Evolutionary conservation across 2,113 vertebrate species (phyloP), one percentile per base, ranked within the genome.

Genomic region (Illadopsis cleaveri): DNA sequence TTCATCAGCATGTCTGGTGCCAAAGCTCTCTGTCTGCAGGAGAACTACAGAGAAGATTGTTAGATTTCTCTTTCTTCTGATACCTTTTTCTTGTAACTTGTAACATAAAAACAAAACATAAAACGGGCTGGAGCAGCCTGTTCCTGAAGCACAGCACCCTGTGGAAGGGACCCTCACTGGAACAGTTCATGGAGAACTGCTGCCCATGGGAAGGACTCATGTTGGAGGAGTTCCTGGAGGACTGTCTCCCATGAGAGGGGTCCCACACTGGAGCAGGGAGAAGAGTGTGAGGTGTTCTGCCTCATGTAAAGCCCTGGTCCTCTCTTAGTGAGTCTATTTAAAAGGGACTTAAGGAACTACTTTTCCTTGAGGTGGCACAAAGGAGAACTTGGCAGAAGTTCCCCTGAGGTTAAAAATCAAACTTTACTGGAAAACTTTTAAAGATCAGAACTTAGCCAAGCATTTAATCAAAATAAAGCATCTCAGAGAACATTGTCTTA

Each of bases 251-350:
- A 15, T 25, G 33, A 21, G 15, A 66, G 21, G 15, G 27, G 24
- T 3, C 3, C 27, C 16, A 45, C 2, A 0, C 3, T 79, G 25
- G 11, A 54, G 20, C 7, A 44, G 24, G 9, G 20, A 10, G 16
- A 54, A 44, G 31, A n/a, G 15, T 37, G 27, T 24, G 20, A 54
- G 7, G 20, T 31, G 6, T 42, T 30, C 61, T 65, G 8, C 7
- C 33, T 30, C 54, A 37, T 60, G 15, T 38, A 58, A 47, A 30
- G 42, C 20, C n/a, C 42, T 18, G 33, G 11, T 60, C 27, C 27
- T 60, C n/a, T 31, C 44, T 24, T 60, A 25, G 15, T 38, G 44
- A 38, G 12, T 25, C 48, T 38, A 25, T 60, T 60, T 33, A 31
- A 61, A 50, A 61, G 21, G 10, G 11, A 25, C 22, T 31, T 38